Conservation (phyloP, 1,140 invertebrate genomes). For the Leptoteleia sp. region DNA sequence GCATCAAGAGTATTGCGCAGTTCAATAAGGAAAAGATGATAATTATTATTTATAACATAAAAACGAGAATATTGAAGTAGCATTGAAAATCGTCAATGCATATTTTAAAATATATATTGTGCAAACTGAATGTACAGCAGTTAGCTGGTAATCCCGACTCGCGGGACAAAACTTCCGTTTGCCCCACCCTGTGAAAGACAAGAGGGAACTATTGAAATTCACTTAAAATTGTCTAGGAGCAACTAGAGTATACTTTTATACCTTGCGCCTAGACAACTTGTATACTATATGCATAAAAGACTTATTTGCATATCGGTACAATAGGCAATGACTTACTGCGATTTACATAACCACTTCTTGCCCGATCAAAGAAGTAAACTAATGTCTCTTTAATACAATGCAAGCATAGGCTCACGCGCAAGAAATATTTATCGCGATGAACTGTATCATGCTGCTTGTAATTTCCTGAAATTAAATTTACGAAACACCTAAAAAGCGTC, state of each 20-base stretch:
- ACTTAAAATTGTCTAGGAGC: constrained; percentile 40
- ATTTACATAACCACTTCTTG: constrained; percentile 59
- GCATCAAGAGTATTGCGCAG: too few relatives aligned
- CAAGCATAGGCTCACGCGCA: constrained; percentile 9
- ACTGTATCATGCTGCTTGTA: constrained; percentile 26
- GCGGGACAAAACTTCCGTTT: constrained; percentile 36
- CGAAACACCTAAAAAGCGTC: too few relatives aligned
- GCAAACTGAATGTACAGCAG: background rate
- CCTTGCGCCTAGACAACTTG: constrained; percentile 41
- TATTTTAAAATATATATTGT: constrained; percentile 12
- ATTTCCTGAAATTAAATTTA: too few relatives aligned
- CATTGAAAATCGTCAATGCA: too few relatives aligned
- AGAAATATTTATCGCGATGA: constrained; percentile 29
- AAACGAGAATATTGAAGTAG: too few relatives aligned
- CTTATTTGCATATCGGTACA: constrained; percentile 54
- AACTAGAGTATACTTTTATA: constrained; percentile 27
- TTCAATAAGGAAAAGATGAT: too few relatives aligned
- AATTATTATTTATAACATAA: too few relatives aligned
- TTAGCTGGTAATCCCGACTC: constrained; percentile 21
- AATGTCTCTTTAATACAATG: constrained; percentile 56
- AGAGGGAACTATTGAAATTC: constrained; percentile 49
- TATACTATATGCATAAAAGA: constrained; percentile 42
- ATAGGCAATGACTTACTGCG: constrained; percentile 49
- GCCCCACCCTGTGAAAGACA: constrained; percentile 41
- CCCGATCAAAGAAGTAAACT: constrained; percentile 44